phyloP scores from a whole-genome alignment of 1,140 invertebrate genomes.

The Leptinotarsa lineolata region DNA sequence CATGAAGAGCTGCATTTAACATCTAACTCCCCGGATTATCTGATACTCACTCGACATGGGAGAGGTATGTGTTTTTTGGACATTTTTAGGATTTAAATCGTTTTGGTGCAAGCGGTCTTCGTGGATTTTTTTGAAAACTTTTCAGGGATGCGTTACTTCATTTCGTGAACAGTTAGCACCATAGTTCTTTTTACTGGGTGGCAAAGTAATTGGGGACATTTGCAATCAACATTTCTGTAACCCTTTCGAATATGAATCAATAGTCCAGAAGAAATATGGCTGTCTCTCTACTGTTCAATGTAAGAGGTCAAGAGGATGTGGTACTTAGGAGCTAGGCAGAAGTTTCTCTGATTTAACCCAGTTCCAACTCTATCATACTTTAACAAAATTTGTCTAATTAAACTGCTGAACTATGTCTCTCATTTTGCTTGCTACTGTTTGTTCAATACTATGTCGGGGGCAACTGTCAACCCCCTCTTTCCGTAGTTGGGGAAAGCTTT shows the following conservation, averaged over 20 bases:
- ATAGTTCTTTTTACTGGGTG: no score
- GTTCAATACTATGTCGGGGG: no score
- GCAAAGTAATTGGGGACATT: neutral
- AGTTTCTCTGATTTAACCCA: no score
- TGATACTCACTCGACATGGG: conserved; percentile 47
- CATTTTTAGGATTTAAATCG: neutral
- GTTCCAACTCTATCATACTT: no score
- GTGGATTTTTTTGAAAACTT: neutral
- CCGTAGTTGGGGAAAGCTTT: no score
- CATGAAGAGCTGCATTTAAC: conserved; percentile 55
- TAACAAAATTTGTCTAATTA: no score
- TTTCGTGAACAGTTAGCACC: no score
- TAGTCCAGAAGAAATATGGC: neutral
- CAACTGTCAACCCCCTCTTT: no score
- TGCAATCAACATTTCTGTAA: neutral
- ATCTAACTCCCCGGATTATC: conserved; percentile 41
- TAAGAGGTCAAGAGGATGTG: neutral
- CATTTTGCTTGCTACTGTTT: no score
- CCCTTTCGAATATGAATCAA: neutral
- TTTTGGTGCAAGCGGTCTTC: neutral
- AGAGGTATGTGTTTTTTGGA: conserved; percentile 47
- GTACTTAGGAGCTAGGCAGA: no score
- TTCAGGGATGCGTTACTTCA: neutral
- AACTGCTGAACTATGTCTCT: no score
- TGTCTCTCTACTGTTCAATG: neutral